Evolutionary conservation across 1,140 invertebrate species (phyloP).

Genomic region (Aphis gossypii): DNA sequence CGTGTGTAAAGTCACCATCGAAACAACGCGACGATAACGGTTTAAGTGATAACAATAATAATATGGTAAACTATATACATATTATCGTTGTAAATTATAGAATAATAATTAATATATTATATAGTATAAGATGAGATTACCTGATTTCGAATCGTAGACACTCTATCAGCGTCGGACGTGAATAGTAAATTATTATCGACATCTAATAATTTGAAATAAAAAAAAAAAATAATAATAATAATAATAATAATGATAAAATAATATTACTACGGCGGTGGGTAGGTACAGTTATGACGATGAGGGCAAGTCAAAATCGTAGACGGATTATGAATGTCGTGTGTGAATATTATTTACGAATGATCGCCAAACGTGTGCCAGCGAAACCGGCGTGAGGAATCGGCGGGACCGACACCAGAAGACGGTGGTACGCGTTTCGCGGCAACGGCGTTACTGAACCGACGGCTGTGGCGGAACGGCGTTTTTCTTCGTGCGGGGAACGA

Average conservation of each 20-base stretch:
- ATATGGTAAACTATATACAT: no score
- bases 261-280: no score
- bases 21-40: no score
- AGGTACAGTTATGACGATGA: no score
- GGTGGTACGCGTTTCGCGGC: slow-evolving; percentile 27
- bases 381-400: not conserved
- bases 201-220: not conserved
- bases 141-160: not conserved
- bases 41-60: no score
- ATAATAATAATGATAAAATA: not conserved
- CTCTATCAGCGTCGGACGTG: not conserved
- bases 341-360: not conserved
- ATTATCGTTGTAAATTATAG: no score
- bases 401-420: not conserved
- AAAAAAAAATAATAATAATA: not conserved
- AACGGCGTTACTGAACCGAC: slow-evolving; percentile 35
- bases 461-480: not conserved
- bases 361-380: not conserved
- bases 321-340: not conserved
- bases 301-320: not conserved
- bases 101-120: no score
- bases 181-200: not conserved
- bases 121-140: not conserved
- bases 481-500: slow-evolving; percentile 3
- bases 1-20: no score